These are phyloP conservation scores for Sinella curviseta DNA, from an alignment of 1,140 invertebrate species.

Conservation along the genomic window DNA sequence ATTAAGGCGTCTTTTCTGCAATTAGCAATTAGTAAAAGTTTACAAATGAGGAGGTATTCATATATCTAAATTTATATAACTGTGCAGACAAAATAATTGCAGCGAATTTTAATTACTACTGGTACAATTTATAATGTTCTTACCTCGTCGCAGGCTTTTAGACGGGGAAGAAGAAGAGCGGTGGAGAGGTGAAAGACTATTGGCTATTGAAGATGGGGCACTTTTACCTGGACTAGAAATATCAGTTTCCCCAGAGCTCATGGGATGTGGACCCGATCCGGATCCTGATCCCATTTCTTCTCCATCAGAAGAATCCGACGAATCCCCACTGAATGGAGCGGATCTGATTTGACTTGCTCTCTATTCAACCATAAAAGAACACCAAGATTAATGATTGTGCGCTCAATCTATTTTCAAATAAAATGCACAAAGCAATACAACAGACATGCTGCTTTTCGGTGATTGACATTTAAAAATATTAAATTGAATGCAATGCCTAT, in stretches of 20 bases:
- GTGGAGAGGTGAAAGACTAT: constrained; percentile 50
- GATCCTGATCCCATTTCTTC: constrained; percentile 60
- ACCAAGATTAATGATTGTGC: constrained; percentile 32
- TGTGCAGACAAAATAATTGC: not conserved
- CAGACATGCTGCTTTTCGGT: not conserved
- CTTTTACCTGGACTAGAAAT: constrained; percentile 49
- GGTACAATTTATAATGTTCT: not conserved
- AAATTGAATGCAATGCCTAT: too few relatives aligned
- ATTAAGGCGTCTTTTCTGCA: not conserved
- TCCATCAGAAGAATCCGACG: constrained; percentile 89
- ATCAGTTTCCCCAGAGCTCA: constrained; percentile 49
- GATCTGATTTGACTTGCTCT: constrained; percentile 92
- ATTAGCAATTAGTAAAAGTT: not conserved
- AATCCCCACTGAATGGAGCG: constrained; percentile 91
- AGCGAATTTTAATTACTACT: not conserved
- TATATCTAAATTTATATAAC: not conserved
- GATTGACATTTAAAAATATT: not conserved
- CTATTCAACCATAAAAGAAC: constrained; percentile 56
- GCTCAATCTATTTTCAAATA: not conserved
- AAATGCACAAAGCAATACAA: not conserved
- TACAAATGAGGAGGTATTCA: not conserved
- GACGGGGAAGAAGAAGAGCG: constrained; percentile 48
- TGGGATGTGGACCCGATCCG: constrained; percentile 48
- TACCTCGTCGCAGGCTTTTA: constrained; percentile 48
- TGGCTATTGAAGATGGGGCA: constrained; percentile 46